phyloP scores from a whole-genome alignment of 2,888 invertebrate species.

The Rhamphomyia laevipes region DNA sequence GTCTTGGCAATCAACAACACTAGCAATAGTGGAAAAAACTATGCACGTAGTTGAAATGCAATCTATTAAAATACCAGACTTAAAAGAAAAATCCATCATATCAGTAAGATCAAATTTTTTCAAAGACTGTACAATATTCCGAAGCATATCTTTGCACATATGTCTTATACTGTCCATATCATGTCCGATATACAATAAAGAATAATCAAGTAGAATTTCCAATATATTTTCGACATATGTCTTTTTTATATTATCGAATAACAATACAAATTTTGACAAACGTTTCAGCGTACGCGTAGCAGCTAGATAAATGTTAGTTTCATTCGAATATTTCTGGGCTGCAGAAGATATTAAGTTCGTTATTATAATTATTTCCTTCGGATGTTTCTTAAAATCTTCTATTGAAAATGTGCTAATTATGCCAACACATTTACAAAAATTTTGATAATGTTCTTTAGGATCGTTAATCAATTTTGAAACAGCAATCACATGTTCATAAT shows the following conservation, averaged over 20 bases:
- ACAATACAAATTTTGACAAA: conserved; percentile 20
- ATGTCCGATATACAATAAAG: conserved; percentile 50
- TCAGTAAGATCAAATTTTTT: conserved; percentile 20
- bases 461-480: conserved; percentile 13
- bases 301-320: conserved; percentile 26
- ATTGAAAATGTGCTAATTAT: conserved; percentile 25
- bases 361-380: conserved; percentile 19
- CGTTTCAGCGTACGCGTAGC: conserved; percentile 24
- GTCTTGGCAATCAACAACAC: conserved; percentile 22
- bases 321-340: conserved; percentile 19
- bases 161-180: conserved; percentile 53
- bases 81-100: conserved; percentile 23
- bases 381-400: conserved; percentile 19
- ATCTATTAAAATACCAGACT: conserved; percentile 20
- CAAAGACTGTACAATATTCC: conserved; percentile 37
- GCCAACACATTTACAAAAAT: conserved; percentile 26
- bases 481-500: conserved; percentile 14
- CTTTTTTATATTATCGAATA: conserved; percentile 17
- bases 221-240: conserved; percentile 28
- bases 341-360: conserved; percentile 19
- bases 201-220: conserved; percentile 34
- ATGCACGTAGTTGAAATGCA: conserved; percentile 24
- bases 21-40: conserved; percentile 24
- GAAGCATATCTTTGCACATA: conserved; percentile 42
- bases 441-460: conserved; percentile 15